phyloP scores from a whole-genome alignment of 2,797 vertebrate genomes.

The Sebastes variabilis region DNA sequence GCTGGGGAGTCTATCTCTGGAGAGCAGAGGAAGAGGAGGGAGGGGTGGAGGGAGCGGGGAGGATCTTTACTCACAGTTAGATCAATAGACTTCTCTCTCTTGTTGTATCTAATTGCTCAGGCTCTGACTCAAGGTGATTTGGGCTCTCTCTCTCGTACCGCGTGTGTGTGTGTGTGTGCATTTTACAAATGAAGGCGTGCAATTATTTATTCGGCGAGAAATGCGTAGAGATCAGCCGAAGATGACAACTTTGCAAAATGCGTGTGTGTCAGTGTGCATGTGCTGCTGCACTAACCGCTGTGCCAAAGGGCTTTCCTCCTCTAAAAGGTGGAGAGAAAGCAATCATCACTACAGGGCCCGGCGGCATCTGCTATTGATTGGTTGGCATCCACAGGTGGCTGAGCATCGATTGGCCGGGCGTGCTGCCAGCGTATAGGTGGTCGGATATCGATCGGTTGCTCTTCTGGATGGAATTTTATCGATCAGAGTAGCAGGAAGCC shows the following conservation, averaged over 20 bases:
- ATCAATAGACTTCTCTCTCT: slow-evolving; percentile 71
- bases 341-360: slow-evolving; percentile 69
- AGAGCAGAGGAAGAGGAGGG: slow-evolving; percentile 13
- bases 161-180: neutral
- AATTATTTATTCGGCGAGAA: slow-evolving; percentile 35
- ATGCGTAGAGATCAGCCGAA: slow-evolving; percentile 17
- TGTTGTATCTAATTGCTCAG: slow-evolving; percentile 62
- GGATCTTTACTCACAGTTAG: slow-evolving; percentile 54
- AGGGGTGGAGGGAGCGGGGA: slow-evolving; percentile 7
- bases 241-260: slow-evolving; percentile 30
- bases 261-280: neutral
- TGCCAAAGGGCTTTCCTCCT: slow-evolving; percentile 47
- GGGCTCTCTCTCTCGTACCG: slow-evolving; percentile 3
- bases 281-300: slow-evolving; percentile 20
- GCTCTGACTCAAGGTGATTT: slow-evolving; percentile 58
- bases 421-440: slow-evolving; percentile 65
- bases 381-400: slow-evolving; percentile 70
- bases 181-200: slow-evolving; percentile 12
- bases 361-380: slow-evolving; percentile 75
- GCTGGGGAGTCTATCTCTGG: slow-evolving; percentile 52
- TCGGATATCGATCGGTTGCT: slow-evolving; percentile 65
- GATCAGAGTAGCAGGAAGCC: slow-evolving; percentile 37
- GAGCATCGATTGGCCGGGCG: slow-evolving; percentile 60
- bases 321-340: slow-evolving; percentile 55
- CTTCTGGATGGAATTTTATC: slow-evolving; percentile 63